Conservation (phyloP, 2,797 vertebrate species). For the Hoplostethus mediterraneus region DNA sequence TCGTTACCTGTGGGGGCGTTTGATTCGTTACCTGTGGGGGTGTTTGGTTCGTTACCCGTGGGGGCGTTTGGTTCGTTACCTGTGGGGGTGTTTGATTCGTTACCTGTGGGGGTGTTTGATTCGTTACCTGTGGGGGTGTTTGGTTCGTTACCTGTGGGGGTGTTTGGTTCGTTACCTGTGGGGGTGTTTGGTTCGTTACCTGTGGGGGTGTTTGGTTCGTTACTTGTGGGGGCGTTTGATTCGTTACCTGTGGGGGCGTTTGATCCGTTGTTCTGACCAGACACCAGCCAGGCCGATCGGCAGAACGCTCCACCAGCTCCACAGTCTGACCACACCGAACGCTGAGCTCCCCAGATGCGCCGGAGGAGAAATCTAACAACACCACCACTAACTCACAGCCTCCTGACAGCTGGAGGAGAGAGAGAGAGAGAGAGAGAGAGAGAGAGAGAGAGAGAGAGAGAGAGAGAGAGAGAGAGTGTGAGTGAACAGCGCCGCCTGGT, state of each 20-base stretch:
- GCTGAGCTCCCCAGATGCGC: conserved; percentile 90
- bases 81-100: no score
- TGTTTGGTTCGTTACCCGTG: no score
- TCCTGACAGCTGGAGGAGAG: conserved; percentile 88
- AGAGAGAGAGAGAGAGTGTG: no score
- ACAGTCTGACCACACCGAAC: conserved; percentile 96
- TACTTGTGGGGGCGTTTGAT: not conserved
- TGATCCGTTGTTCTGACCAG: conserved; percentile 93
- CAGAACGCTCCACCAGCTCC: conserved; percentile 94
- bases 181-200: not conserved
- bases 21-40: no score
- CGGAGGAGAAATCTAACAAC: conserved; percentile 91
- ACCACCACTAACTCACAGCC: conserved; percentile 97
- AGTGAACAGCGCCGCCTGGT: no score
- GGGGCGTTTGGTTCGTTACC: no score
- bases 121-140: not conserved
- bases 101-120: not conserved
- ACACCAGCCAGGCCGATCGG: conserved; percentile 95
- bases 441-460: not conserved
- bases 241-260: conserved; percentile 85
- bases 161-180: no score
- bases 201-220: not conserved
- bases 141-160: not conserved
- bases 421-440: not conserved
- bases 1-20: no score